Base-by-base conservation (phyloP, 1,140 invertebrate species). In the Euwallacea fornicatus region DNA sequence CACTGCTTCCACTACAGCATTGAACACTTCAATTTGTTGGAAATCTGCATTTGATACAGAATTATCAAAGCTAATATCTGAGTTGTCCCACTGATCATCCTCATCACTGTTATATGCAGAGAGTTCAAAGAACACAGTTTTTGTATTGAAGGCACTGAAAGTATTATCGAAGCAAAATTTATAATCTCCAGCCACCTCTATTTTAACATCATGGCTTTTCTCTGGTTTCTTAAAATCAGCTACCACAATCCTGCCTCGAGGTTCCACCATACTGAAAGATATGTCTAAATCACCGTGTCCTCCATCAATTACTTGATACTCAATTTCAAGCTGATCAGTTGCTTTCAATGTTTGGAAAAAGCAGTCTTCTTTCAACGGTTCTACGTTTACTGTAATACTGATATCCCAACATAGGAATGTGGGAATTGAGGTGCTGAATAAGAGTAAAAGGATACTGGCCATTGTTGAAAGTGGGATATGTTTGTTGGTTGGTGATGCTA, bases 121-220 rank as follows among this genome's bases (percentile, higher is more conserved):
- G 3, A 94, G 77, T 78, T 93, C 92, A 79, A 95, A 93, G 78
- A 91, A 94, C 0, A 95, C 89, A 21, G 91, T 88, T 81, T 95
- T 95, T 8, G 84, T 82, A 73, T 89, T 90, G 78, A 92, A 92
- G 9, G 87, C 86, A 76, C 91, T 93, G 78, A 92, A 92, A 4
- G 85, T 88, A 77, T 95, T 95, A 78, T 94, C 93, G 78, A 94
- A 93, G 77, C 93, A 95, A 74, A 94, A 88, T 71, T 87, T 86
- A 79, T 91, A 93, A 75, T 92, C 90, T 6, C 92, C 93, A 53
- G 85, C 83, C 68, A 85, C 81, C 6, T 79, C 47, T 6, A 82
- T 81, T 65, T 85, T 83, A 58, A 83, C 85, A 75, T 87, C 84
- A 78, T 92, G 89, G 46, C 85, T 84, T 73, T 88, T 90, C 77